Evolutionary conservation across 2,113 vertebrate species (phyloP), one percentile per base, ranked within the genome.

Genomic region (Brachirus orientalis): DNA sequence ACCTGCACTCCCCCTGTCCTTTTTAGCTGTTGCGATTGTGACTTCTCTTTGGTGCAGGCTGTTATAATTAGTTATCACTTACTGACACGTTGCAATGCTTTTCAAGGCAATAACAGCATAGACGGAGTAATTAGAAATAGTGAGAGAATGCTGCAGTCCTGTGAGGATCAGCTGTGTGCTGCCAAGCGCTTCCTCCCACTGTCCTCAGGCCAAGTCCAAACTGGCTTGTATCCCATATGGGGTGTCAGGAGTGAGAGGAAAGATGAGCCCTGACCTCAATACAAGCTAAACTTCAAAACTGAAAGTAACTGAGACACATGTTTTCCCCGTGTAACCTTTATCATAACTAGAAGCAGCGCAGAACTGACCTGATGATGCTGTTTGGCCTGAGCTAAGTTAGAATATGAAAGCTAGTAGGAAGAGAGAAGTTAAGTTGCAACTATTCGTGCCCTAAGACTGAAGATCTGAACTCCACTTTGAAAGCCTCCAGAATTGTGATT

Each of bases 121-220:
- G n/a, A 40, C 37, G 44, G 22, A 53, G 38, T 52, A 55, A 75
- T 77, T 73, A 71, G 72, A 61, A 37, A 8, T 35, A 18, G 35
- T n/a, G 17, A 43, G 65, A 54, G 43, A 68, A 68, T 47, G 38
- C 65, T 19, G 72, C 50, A 16, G 45, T n/a, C 47, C 58, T 74
- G 68, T 75, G 67, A 73, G 79, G 82, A 83, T 80, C 84, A 88
- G 82, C 84, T 88, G 79, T 85, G 75, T 70, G 37, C 57, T 72
- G 58, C 67, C 40, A 13, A 55, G 43, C 35, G 1, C 45, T 12
- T 63, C 50, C 36, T 38, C 14, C 59, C 33, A 50, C 5, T 72
- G 17, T 86, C 76, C 79, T 48, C 38, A 61, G 70, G 79, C 60
- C 13, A 72, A 52, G 41, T 67, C 53, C 77, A 83, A 45, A 79